A percentile compares a stretch with the other conserved stretches of the same genome.
These are phyloP conservation scores for Eupithecia subfuscata DNA, from an alignment of 2,888 invertebrate genomes.

Conservation along the genomic window DNA sequence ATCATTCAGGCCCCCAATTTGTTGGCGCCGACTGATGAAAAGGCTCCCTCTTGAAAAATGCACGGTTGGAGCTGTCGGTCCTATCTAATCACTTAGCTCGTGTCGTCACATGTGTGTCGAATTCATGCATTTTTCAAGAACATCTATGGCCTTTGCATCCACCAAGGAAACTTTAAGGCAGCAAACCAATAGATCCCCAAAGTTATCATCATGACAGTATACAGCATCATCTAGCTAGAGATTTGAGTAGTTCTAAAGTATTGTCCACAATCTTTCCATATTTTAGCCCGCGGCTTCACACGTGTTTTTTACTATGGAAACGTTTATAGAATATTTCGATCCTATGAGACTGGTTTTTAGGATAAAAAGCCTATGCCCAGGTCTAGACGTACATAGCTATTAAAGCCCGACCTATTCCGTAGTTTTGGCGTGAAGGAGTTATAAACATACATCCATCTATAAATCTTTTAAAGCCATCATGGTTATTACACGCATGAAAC, in stretches of 20 bases:
- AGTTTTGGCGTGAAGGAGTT: not conserved
- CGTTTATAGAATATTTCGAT: not conserved
- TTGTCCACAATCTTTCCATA: not conserved
- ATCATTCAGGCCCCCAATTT: constrained; percentile 68
- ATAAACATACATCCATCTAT: not conserved
- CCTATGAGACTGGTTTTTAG: not conserved
- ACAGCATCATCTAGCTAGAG: not conserved
- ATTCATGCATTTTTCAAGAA: not conserved
- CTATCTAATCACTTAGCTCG: not conserved
- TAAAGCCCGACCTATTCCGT: not conserved
- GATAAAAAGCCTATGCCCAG: not conserved
- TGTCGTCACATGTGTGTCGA: not conserved
- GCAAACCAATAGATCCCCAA: not conserved
- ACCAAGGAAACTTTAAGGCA: not conserved
- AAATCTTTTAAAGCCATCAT: too few species aligned
- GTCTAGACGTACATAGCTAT: too few species aligned
- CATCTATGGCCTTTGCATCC: not conserved
- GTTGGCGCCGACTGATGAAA: constrained; percentile 64
- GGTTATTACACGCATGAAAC: too few species aligned
- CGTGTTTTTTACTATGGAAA: too few species aligned
- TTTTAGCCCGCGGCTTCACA: not conserved
- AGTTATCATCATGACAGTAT: not conserved
- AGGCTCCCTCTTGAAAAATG: constrained; percentile 51
- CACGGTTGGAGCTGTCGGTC: constrained; percentile 11
- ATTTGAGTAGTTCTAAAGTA: not conserved